A percentile compares a stretch with the other conserved stretches of the same genome.
These are phyloP conservation scores for Eupleurogrammus muticus DNA, from an alignment of 2,797 vertebrate species.

Conservation along the genomic window DNA sequence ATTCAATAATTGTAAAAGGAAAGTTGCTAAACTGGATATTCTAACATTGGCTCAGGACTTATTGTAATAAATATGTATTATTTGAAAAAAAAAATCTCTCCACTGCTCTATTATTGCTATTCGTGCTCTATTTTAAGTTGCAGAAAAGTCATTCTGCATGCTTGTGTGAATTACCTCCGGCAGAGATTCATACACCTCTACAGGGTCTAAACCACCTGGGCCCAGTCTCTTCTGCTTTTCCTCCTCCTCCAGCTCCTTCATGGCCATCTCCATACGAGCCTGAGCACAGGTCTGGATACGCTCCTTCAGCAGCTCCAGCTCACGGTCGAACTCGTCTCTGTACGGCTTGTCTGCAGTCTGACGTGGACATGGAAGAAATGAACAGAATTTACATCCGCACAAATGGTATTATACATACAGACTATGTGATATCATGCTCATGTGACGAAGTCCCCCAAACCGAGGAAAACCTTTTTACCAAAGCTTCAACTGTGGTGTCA, in stretches of 20 bases:
- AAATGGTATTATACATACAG: too few relatives aligned
- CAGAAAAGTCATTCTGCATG: neutral
- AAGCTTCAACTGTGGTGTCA: too few relatives aligned
- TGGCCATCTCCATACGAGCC: slow-evolving; percentile 83
- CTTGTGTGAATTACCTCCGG: slow-evolving; percentile 75
- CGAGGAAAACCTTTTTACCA: too few relatives aligned
- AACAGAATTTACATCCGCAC: neutral
- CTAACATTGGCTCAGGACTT: too few relatives aligned
- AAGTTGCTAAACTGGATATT: neutral
- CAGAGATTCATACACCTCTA: slow-evolving; percentile 89
- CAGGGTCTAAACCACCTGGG: slow-evolving; percentile 90
- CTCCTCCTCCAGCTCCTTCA: slow-evolving; percentile 90
- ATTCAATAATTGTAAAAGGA: neutral
- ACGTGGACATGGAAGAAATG: neutral
- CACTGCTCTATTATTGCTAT: too few relatives aligned
- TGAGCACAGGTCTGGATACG: slow-evolving; percentile 85
- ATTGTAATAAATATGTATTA: too few relatives aligned
- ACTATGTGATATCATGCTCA: too few relatives aligned
- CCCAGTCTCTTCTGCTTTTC: slow-evolving; percentile 87
- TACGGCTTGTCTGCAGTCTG: slow-evolving; percentile 90
- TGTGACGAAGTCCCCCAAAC: too few relatives aligned
- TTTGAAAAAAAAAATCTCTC: too few relatives aligned
- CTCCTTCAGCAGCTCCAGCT: slow-evolving; percentile 90
- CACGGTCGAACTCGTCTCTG: slow-evolving; percentile 88
- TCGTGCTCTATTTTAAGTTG: neutral